Evolutionary conservation across 2,888 invertebrate species (phyloP).

Genomic region (Griposia aprilina): DNA sequence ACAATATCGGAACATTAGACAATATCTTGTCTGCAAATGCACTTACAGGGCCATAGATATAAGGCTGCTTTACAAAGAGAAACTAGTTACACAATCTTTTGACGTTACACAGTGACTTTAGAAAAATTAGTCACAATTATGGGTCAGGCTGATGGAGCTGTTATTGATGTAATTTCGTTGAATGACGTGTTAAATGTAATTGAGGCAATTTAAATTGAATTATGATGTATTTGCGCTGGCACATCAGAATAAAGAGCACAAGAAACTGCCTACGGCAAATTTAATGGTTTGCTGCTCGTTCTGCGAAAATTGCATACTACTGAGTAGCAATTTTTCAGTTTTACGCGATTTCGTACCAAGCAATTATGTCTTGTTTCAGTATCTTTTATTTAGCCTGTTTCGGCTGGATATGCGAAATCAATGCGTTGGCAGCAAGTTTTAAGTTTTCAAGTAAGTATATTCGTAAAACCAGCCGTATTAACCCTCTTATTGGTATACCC

Average conservation of each 20-base stretch:
- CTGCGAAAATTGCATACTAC: background rate
- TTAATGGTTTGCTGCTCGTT: background rate
- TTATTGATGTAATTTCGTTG: constrained; percentile 54
- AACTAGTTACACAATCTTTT: constrained; percentile 68
- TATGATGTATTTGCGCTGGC: constrained; percentile 35
- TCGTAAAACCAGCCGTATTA: background rate
- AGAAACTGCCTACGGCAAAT: background rate
- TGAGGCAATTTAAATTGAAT: constrained; percentile 41
- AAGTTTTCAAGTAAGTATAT: too few species aligned
- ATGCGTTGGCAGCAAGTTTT: background rate
- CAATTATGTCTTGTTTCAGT: background rate
- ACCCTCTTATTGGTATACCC: background rate
- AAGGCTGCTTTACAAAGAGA: constrained; percentile 64
- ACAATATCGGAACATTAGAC: constrained; percentile 40
- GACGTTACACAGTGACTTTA: constrained; percentile 51
- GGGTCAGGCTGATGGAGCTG: constrained; percentile 46
- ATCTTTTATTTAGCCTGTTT: background rate
- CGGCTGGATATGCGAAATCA: background rate
- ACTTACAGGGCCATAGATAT: constrained; percentile 43
- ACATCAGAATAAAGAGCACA: constrained; percentile 22
- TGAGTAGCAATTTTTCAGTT: background rate
- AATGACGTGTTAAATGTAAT: constrained; percentile 48
- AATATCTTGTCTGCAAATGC: constrained; percentile 55
- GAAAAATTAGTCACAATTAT: constrained; percentile 58
- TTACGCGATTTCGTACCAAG: too few species aligned